Conservation (phyloP, 2,797 vertebrate genomes). For the Lagorchestes hirsutus region DNA sequence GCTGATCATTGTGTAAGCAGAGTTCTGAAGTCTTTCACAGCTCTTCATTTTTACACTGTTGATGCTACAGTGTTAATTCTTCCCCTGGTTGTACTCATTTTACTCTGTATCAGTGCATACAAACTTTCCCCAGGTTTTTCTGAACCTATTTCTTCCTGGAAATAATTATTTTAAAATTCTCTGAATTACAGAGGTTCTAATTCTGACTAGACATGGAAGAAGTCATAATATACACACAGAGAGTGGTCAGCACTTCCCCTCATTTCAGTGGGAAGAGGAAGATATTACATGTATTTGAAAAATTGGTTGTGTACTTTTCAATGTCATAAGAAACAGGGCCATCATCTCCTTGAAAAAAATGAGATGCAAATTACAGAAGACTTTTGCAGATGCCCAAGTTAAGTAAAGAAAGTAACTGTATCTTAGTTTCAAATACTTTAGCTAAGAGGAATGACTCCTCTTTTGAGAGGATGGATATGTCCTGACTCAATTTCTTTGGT, state of each 20-base stretch:
- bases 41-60: not conserved
- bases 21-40: not conserved
- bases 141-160: slow-evolving; percentile 38
- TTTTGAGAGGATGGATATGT: not conserved
- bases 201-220: slow-evolving; percentile 29
- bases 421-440: not conserved
- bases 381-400: not conserved
- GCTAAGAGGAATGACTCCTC: not conserved
- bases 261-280: not conserved
- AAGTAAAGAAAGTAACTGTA: fast-evolving
- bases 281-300: slow-evolving; percentile 13
- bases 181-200: slow-evolving; percentile 25
- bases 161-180: slow-evolving; percentile 37
- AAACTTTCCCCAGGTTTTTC: slow-evolving; percentile 31
- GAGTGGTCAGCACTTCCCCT: not conserved
- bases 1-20: not conserved
- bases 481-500: not conserved
- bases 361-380: slow-evolving; percentile 41
- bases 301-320: slow-evolving; percentile 27
- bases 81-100: not conserved
- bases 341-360: slow-evolving; percentile 1
- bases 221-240: not conserved
- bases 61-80: not conserved
- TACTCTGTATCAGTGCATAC: not conserved
- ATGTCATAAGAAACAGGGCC: slow-evolving; percentile 46